Base-by-base conservation (phyloP, 2,888 invertebrate species). In the Caenorhabditis sinica region DNA sequence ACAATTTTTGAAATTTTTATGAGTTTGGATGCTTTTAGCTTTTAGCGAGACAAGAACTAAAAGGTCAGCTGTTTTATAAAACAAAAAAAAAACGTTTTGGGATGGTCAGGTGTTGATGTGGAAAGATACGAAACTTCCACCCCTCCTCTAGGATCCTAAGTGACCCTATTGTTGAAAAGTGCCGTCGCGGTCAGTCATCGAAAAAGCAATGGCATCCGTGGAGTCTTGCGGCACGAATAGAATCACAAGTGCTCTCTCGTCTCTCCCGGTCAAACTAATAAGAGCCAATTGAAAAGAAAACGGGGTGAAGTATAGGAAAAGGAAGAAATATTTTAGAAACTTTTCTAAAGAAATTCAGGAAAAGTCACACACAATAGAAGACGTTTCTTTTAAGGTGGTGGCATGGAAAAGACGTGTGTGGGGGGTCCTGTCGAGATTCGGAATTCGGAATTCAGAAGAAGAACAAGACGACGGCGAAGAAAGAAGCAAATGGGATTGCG, bases 221-320 rank as follows among this genome's bases (percentile, higher is more conserved):
- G 45, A 45, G 45, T 45, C 45, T 45, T 13, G 63, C 60, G 61
- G 68, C 77, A 33, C 33, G 49, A 60, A 68, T 68, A 61, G 61
- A 69, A 58, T 71, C 79, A 80, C 81, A 82, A 82, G 82, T 82
- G 82, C 82, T 65, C 71, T 58, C 15, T 28, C 40, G 61, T 69
- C 33, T 63, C 75, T 45, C 63, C 69, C 69, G 72, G 40, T 65
- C 69, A 69, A 82, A 82, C 74, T 82, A 82, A 82, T 81, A 81
- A 82, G 82, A 82, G 82, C 75, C 82, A 82, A 82, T 82, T 75
- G 82, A 75, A 82, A 82, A 74, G 74, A 56, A 66, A 45, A 28
- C 25, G 61, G 72, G 61, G 40, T 28, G 71, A 56, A 33, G 28
- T 51, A 36, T 58, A 66, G 17, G 65, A 43, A 49, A 4, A 51